Percentiles rank a stretch among this genome's conserved stretches.
Evolutionary conservation across 2,797 vertebrate species (phyloP).

Genomic region (Spinibarbus caldwelli): DNA sequence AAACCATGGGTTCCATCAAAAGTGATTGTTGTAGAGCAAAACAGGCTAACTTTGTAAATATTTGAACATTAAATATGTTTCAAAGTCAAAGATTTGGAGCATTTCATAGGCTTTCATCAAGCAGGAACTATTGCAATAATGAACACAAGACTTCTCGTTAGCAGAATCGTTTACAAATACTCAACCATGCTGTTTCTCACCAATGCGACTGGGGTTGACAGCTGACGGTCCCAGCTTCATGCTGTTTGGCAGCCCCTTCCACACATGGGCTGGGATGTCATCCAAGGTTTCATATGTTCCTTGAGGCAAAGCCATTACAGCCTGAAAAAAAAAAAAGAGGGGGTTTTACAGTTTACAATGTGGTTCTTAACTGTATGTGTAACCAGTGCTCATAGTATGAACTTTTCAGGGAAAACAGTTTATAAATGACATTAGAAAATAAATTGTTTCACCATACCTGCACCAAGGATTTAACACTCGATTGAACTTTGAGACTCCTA

Average conservation of each 20-base stretch:
- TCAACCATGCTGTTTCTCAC: constrained; percentile 70
- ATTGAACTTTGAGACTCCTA: constrained; percentile 3
- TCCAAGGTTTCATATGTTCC: constrained; percentile 81
- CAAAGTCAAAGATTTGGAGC: background rate
- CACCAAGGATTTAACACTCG: constrained; percentile 28
- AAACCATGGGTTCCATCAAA: background rate
- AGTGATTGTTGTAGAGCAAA: background rate
- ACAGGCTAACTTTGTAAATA: background rate
- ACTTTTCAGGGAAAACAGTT: background rate
- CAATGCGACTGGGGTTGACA: constrained; percentile 85
- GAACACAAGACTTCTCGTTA: background rate
- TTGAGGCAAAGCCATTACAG: constrained; percentile 70
- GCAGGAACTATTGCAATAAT: no score
- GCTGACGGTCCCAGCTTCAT: constrained; percentile 86
- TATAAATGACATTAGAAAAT: background rate
- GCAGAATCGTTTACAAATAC: background rate
- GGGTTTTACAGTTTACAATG: background rate
- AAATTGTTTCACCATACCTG: constrained; percentile 17
- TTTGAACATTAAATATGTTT: background rate
- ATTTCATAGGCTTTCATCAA: background rate
- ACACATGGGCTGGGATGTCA: constrained; percentile 85
- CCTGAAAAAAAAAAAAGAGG: constrained; percentile 24
- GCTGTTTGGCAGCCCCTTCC: constrained; percentile 85
- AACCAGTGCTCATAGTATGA: background rate
- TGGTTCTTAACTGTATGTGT: background rate